Conservation (phyloP, 1,140 invertebrate genomes). For the Drosophila lacteicornis region DNA sequence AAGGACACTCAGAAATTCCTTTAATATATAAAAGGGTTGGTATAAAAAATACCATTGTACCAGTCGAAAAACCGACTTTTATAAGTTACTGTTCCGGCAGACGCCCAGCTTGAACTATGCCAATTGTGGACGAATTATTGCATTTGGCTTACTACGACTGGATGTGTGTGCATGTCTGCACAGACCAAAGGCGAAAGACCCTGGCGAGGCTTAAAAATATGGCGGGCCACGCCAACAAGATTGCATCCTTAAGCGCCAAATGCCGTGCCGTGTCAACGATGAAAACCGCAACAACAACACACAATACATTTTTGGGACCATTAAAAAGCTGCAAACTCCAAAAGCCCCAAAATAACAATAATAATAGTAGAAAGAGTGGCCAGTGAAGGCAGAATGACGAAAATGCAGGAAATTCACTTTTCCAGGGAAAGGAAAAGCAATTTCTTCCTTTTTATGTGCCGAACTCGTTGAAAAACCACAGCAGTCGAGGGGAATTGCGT, state of each 20-base stretch:
- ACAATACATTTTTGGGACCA: slow-evolving; percentile 49
- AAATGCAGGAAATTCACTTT: slow-evolving; percentile 67
- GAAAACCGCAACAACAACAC: slow-evolving; percentile 37
- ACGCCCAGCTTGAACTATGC: neutral
- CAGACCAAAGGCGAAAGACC: slow-evolving; percentile 1
- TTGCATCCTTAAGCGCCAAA: slow-evolving; percentile 65
- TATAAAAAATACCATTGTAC: neutral
- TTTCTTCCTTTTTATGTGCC: slow-evolving; percentile 41
- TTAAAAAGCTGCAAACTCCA: slow-evolving; percentile 58
- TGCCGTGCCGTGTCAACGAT: slow-evolving; percentile 59
- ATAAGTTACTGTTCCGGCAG: slow-evolving; percentile 3
- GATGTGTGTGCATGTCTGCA: slow-evolving; percentile 2
- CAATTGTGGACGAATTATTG: slow-evolving; percentile 21
- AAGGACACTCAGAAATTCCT: too few relatives aligned
- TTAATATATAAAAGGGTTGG: too few relatives aligned
- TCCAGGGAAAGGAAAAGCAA: slow-evolving; percentile 34
- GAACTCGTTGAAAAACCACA: slow-evolving; percentile 36
- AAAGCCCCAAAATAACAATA: slow-evolving; percentile 54
- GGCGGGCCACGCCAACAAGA: slow-evolving; percentile 11
- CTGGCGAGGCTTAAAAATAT: slow-evolving; percentile 15
- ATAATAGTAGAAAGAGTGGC: slow-evolving; percentile 33
- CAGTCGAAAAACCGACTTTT: neutral
- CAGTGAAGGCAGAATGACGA: slow-evolving; percentile 17
- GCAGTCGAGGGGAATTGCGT: neutral
- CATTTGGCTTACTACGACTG: slow-evolving; percentile 3